These are phyloP conservation scores for Drosophila lowei DNA, from an alignment of 1,140 invertebrate species.

Conservation along the genomic window DNA sequence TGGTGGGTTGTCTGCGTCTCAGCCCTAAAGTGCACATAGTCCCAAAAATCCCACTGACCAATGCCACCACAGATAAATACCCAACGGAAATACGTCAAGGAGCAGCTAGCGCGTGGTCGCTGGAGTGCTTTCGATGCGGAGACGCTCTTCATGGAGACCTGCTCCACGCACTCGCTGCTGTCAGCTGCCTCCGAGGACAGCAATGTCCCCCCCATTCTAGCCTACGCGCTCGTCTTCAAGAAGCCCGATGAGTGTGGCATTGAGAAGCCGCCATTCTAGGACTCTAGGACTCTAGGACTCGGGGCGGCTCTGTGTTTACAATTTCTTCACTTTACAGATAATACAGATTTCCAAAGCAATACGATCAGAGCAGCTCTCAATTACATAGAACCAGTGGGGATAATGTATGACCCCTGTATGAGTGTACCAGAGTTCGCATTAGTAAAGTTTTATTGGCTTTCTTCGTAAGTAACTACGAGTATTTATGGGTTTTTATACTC, in stretches of 20 bases:
- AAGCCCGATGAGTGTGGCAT: slow-evolving; percentile 68
- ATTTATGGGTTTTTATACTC: too few species aligned
- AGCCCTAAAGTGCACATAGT: background rate
- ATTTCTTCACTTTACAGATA: too few species aligned
- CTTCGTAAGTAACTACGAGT: too few species aligned
- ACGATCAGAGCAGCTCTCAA: too few species aligned
- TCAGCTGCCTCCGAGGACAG: slow-evolving; percentile 45
- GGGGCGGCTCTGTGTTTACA: too few species aligned
- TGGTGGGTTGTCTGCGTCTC: slow-evolving; percentile 32
- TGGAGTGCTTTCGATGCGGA: slow-evolving; percentile 69
- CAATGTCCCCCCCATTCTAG: slow-evolving; percentile 64
- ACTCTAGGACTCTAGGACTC: too few species aligned
- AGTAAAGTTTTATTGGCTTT: too few species aligned
- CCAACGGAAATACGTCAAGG: slow-evolving; percentile 64
- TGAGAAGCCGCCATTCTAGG: slow-evolving; percentile 49
- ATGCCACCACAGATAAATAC: slow-evolving; percentile 45
- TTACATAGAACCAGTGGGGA: too few species aligned
- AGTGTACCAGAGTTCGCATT: too few species aligned
- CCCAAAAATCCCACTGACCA: too few species aligned
- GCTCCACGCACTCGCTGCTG: slow-evolving; percentile 57
- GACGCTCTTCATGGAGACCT: slow-evolving; percentile 60
- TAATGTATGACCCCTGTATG: too few species aligned
- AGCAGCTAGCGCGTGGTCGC: slow-evolving; percentile 55
- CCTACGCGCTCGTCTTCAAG: slow-evolving; percentile 63
- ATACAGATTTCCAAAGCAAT: too few species aligned